These are phyloP conservation scores for Antechinus stuartii DNA, from an alignment of 2,113 vertebrate species.

Conservation along the genomic window DNA sequence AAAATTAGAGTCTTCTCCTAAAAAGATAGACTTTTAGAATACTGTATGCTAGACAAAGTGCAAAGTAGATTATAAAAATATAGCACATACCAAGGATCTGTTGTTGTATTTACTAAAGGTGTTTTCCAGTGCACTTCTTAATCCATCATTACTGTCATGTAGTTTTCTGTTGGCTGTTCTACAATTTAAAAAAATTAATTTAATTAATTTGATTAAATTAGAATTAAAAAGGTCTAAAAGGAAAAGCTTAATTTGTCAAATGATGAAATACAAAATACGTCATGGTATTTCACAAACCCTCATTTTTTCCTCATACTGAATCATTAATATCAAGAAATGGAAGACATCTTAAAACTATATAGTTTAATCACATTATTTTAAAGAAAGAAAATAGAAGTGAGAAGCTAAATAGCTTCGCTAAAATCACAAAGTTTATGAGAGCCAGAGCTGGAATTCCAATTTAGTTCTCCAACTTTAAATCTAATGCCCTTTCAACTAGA, in stretches of 20 bases:
- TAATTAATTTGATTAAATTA: too few relatives aligned
- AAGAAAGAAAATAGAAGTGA: not conserved
- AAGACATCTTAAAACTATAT: not conserved
- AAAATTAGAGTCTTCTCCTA: constrained; percentile 28
- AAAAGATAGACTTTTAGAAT: constrained; percentile 7
- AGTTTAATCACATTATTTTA: not conserved
- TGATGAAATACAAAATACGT: not conserved
- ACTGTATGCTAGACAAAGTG: not conserved
- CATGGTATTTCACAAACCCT: not conserved
- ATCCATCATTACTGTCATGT: constrained; percentile 92
- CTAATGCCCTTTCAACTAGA: not conserved
- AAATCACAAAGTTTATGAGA: not conserved
- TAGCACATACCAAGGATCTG: constrained; percentile 84
- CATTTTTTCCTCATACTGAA: not conserved
- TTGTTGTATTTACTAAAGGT: constrained; percentile 88
- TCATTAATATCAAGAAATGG: not conserved
- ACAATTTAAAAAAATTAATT: constrained; percentile 40
- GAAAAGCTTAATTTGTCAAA: not conserved
- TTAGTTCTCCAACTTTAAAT: not conserved
- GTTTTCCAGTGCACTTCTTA: constrained; percentile 89
- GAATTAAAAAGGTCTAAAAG: not conserved
- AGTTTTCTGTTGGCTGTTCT: constrained; percentile 92
- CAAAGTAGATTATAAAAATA: not conserved
- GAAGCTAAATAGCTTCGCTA: not conserved
- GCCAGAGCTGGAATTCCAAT: not conserved